Base-by-base conservation (phyloP, 2,888 invertebrate genomes). In the Cheilosia impressa region DNA sequence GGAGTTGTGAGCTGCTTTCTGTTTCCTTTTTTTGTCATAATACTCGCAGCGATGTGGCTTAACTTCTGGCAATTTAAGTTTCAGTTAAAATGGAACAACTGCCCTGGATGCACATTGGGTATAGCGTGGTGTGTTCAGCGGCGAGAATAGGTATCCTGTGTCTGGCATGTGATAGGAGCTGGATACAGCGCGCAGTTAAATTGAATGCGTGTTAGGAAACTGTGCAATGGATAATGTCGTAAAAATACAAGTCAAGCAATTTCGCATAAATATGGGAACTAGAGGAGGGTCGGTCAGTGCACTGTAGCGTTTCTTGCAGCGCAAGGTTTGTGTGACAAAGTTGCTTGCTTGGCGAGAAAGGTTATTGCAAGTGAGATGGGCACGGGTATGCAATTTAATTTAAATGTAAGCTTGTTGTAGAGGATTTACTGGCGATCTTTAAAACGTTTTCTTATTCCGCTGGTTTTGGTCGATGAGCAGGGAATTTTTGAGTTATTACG, bases 21-120 rank as follows among this genome's bases (percentile, higher is more conserved):
- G 13, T 53, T 43, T 22, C 31, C 31, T 50, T 43, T 66, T 50
- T 41, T 17, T 34, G 34, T 34, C 3, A 38, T 38, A 38, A n/a
- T 68, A 47, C 68, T 58, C 50, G 69, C 60, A 38, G 34, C 38
- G 66, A 55, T 80, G 76, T 55, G 81, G 85, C 71, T 85, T 76
- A 81, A 85, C 81, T 85, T 72, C 76, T 81, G 85, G 85, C 81
- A 85, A 81, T 85, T 77, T 81, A 85, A 81, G 71, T 76, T 85
- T 71, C 60, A 71, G 75, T 77, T 77, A 68, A 85, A 81, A 85
- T 68, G 57, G 72, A 50, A 68, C 66, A 76, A 63, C 60, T 66
- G 45, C 38, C 68, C 75, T 58, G 63, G 34, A 72, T 77, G 55
- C 45, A 62, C 53, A 45, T 45, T 52, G 66, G 69, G 52, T 27